Conservation (phyloP, 1,140 invertebrate genomes). For the Cydia strobilella region DNA sequence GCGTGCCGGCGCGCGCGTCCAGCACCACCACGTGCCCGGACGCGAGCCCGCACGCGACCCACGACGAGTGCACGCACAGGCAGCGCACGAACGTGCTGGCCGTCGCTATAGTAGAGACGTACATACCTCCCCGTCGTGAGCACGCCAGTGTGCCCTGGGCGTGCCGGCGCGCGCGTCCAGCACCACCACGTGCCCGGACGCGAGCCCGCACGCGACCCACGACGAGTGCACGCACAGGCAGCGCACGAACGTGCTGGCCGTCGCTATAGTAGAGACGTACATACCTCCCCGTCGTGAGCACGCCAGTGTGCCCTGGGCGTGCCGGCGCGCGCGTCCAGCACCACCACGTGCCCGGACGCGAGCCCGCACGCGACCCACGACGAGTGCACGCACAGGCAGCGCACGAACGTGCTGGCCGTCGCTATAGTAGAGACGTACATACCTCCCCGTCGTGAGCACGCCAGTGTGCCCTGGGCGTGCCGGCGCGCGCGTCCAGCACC, state of each 20-base stretch:
- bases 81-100: background rate
- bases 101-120: background rate
- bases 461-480: no score
- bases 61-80: no score
- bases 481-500: no score
- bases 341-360: no score
- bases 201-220: no score
- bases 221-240: constrained; percentile 89
- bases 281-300: constrained; percentile 92
- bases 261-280: constrained; percentile 59
- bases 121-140: constrained; percentile 91
- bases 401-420: no score
- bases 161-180: background rate
- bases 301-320: constrained; percentile 86
- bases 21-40: no score
- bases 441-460: no score
- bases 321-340: constrained; percentile 82
- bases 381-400: constrained; percentile 69
- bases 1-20: no score
- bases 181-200: background rate
- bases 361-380: no score
- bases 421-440: no score
- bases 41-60: no score
- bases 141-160: constrained; percentile 85
- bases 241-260: constrained; percentile 86